Conservation (phyloP, 1,140 invertebrate species). For the Hirudo medicinalis region DNA sequence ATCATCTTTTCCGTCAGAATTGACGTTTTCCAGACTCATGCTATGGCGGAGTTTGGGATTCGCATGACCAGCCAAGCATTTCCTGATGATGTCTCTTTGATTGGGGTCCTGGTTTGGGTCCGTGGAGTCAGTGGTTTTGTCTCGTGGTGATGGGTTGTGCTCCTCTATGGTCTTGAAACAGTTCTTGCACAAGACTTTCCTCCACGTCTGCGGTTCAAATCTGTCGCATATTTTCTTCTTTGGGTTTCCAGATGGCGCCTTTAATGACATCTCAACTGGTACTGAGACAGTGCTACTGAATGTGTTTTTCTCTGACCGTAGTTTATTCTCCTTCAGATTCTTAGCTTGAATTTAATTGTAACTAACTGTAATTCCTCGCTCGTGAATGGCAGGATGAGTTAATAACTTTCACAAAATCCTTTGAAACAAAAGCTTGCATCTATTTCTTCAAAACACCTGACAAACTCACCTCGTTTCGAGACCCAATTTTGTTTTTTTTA, state of each 20-base stretch:
- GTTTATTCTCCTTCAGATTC: neutral
- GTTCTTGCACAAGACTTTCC: slow-evolving; percentile 36
- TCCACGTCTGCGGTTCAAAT: slow-evolving; percentile 38
- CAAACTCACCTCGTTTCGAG: too few relatives aligned
- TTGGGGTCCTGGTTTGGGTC: neutral
- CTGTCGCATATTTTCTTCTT: slow-evolving; percentile 26
- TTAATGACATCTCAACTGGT: neutral
- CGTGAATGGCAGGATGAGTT: too few relatives aligned
- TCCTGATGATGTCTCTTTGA: slow-evolving; percentile 1
- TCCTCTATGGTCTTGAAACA: slow-evolving; percentile 30
- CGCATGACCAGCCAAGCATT: neutral
- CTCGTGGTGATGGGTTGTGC: neutral
- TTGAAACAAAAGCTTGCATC: too few relatives aligned
- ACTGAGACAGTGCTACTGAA: too few relatives aligned
- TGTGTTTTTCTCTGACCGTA: too few relatives aligned
- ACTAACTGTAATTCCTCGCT: neutral
- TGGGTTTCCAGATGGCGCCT: neutral
- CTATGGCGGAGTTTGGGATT: neutral
- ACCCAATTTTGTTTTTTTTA: too few relatives aligned
- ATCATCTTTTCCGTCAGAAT: neutral
- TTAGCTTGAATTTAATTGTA: neutral
- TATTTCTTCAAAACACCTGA: too few relatives aligned
- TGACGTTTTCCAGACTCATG: neutral
- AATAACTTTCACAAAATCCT: too few relatives aligned
- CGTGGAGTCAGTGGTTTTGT: neutral